Evolutionary conservation across 2,113 vertebrate genomes (phyloP), one percentile per base, ranked within the genome.

Genomic region (Chamaetylas fuelleborni): DNA sequence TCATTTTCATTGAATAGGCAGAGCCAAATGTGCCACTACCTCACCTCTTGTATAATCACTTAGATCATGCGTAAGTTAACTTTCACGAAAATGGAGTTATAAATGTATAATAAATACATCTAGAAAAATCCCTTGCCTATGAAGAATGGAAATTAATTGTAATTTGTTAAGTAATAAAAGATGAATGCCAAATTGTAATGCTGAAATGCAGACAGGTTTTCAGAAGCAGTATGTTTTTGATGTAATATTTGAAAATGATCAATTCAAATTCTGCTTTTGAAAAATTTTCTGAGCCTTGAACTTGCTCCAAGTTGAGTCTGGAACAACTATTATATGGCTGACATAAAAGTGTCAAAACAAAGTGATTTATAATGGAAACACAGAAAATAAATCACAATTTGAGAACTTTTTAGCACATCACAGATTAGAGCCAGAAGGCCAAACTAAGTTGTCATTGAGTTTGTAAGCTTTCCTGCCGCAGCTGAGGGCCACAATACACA

Each of bases 301-400:
- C 58, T 96, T 12, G 24, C 88, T 96, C 94, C 93, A 94, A 74
- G 76, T 87, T 94, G 73, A 97, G 86, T 83, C 77, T 91, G 95
- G 89, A 96, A 97, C 40, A 82, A 90, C 81, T 85, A 60, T 83
- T 94, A 96, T 13, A 88, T 1, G 16, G 60, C 71, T 86, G 76
- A 83, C 87, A 95, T 92, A 95, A 85, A 95, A 87, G 84, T 61
- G 94, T 95, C 93, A 67, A 94, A 96, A 89, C 89, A 94, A 91
- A 95, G 88, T 83, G 62, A 95, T 96, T 96, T 97, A 93, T 92
- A 96, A 96, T 28, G 94, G 93, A 94, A 97, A 96, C 77, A 96
- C 51, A 95, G 85, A 94, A 97, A 97, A 97, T 94, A 98, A 97
- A 97, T 97, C 96, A 97, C 65, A 83, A 40, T 86, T 96, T 90